Evolutionary conservation across 1,140 invertebrate genomes (phyloP), one percentile per base, ranked within the genome.

Genomic region (Drosophila teissieri): DNA sequence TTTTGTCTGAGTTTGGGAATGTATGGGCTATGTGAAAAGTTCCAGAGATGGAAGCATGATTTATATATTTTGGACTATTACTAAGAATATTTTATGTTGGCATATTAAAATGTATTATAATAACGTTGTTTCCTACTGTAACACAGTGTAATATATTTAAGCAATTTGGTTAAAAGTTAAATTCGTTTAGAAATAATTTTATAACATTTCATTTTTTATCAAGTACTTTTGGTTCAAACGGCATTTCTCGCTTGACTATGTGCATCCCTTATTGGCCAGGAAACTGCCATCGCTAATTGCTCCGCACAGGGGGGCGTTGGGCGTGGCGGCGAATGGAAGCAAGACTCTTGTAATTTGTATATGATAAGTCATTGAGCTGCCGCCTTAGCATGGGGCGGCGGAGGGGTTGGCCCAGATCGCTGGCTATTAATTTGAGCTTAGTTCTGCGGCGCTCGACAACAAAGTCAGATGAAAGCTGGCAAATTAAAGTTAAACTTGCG

Each of bases 331-430:
- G 61, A 45, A 34, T 52, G 65, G 61, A 73, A 72, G 67, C 61
- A 72, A 76, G 54, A 85, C 63, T 63, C 68, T 77, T 68, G 75
- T 73, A 88, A 89, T 88, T 88, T 77, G 72, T 83, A 51, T 78
- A 77, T 76, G 83, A 88, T 89, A 86, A 86, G 83, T 88, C 84
- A 88, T 89, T 79, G 83, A 86, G 79, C 51, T 73, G 44, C 45
- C 63, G 52, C 45, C 64, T 70, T 39, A 70, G 68, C 42, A 36
- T 15, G 39, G 12, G 10, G 44, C 6, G 53, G 22, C 31, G 4
- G 34, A 36, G 48, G 14, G 17, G 44, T 17, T 53, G 11, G 39
- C 40, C 17, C 27, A 22, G 51, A 54, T 48, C 36, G 37, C 60
- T 45, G 64, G 76, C 75, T 58, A 78, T 78, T 73, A 78, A 78